Evolutionary conservation across 2,797 vertebrate genomes (phyloP), one percentile per base, ranked within the genome.

Genomic region (Anguilla anguilla): DNA sequence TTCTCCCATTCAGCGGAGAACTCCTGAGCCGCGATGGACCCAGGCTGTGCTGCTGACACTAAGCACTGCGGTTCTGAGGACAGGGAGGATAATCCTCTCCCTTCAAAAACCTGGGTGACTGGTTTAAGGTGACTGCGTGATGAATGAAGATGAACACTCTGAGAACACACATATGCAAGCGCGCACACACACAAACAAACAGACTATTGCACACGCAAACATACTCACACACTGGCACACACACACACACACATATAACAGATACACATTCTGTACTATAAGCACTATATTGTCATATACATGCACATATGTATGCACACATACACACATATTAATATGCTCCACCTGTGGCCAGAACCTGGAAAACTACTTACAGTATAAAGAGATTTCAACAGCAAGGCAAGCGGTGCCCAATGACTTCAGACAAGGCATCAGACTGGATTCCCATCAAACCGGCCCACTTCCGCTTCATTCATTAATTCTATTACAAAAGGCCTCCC

Each of bases 401-500:
- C 43, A 82, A 82, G 22, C 79, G 10, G 46, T 51, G 79, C 79
- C 43, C 19, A 35, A 82, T 82, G 22, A 82, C 79, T 79, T 79
- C 19, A 82, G 79, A 49, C 79, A 82, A 82, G 74, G 74, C 46
- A n/a, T 49, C 79, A 25, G 79, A 51, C 43, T 51, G 46, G 79
- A 82, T 82, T 51, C 46, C 25, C n/a, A 7, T 82, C 19, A 82
- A 82, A 82, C 46, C 79, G 9, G 43, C 79, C 25, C 43, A n/a
- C 22, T 77, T 77, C 39, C 74, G 43, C 31, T 82, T 51, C 46
- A 46, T 82, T 82, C 15, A 46, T 49, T 81, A 46, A 22, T 39
- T 81, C 77, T 81, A 46, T 81, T 82, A 82, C 79, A 82, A 79
- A 79, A 46, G 13, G 39, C 74, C 35, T 79, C 39, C 35, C 39